Base-by-base conservation (phyloP, 53 echinoderm and acorn worm genomes). In the Patiria pectinifera region DNA sequence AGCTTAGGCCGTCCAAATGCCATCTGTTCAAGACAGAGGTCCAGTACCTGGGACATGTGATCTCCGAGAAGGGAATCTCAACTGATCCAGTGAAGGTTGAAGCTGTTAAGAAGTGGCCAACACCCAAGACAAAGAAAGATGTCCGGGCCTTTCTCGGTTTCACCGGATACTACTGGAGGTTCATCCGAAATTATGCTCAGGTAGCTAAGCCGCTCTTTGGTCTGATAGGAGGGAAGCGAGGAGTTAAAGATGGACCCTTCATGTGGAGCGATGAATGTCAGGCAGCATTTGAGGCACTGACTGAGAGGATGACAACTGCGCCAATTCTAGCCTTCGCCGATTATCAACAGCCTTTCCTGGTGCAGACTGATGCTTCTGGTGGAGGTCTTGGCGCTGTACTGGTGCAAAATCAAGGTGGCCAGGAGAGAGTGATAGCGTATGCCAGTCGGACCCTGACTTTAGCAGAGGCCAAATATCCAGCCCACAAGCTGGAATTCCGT, bases 401-500 rank as follows among this genome's bases (percentile, higher is more conserved):
- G 63, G 89, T 49, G n/a, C 89, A 89, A 25, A 79, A 62, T 19
- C 79, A 89, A 66, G 80, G 24, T 25, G 77, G 89, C 7, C 26
- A 59, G 35, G 89, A 89, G 62, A 78, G 23, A 35, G 84, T 84
- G 15, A 63, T 84, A 11, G 84, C 84, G 0, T 84, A 87, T 76
- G 75, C 87, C 3, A 87, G 87, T 35, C 74, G 87, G 4, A 70
- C 87, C 26, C 59, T 87, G 2, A 49, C 87, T 59, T 11, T 35
- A 11, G 75, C 87, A 9, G 87, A 87, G 18, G 13, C 8, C 2
- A 87, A 70, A 18, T 87, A 87, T 23, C 87, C 93, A 21, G 93
- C 93, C 6, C 93, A 93, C 61, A 93, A 93, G 76, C 89, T 93
- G 18, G 89, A 93, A 24, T 93, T 93, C 25, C 48, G 82, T 58